These are phyloP conservation scores for Spatulosminthurus flaviceps DNA, from an alignment of 2,888 invertebrate species.

Conservation along the genomic window DNA sequence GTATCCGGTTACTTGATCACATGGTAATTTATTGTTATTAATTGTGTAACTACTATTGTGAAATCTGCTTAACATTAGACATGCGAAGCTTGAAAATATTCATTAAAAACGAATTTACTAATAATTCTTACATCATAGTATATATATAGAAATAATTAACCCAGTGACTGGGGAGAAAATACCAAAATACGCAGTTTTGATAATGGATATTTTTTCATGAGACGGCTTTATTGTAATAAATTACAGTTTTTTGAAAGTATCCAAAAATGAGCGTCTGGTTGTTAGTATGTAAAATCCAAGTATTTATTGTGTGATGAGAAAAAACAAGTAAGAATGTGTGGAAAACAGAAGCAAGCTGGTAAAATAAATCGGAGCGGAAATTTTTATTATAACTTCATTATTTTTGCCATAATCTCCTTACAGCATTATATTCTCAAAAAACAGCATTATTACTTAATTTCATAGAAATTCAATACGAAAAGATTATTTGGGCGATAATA, in stretches of 20 bases:
- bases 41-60: neutral
- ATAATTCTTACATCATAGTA: neutral
- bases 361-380: slow-evolving; percentile 42
- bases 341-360: slow-evolving; percentile 25
- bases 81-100: neutral
- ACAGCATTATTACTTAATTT: slow-evolving; percentile 26
- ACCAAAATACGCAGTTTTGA: slow-evolving; percentile 7
- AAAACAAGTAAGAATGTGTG: neutral
- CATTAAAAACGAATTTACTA: neutral
- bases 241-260: slow-evolving; percentile 10
- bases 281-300: slow-evolving; percentile 18
- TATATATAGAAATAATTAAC: neutral
- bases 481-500: slow-evolving; percentile 24
- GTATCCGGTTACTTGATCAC: too few relatives aligned
- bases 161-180: neutral
- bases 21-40: neutral
- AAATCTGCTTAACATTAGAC: neutral
- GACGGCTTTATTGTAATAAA: neutral
- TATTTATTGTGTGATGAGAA: slow-evolving; percentile 26
- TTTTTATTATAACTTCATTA: slow-evolving; percentile 34
- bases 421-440: slow-evolving; percentile 32
- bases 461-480: slow-evolving; percentile 46
- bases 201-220: slow-evolving; percentile 14
- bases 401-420: slow-evolving; percentile 29
- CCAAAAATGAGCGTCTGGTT: slow-evolving; percentile 13